Evolutionary conservation across 2,888 invertebrate species (phyloP), one percentile per base, ranked within the genome.

Genomic region (Orthosia gracilis): DNA sequence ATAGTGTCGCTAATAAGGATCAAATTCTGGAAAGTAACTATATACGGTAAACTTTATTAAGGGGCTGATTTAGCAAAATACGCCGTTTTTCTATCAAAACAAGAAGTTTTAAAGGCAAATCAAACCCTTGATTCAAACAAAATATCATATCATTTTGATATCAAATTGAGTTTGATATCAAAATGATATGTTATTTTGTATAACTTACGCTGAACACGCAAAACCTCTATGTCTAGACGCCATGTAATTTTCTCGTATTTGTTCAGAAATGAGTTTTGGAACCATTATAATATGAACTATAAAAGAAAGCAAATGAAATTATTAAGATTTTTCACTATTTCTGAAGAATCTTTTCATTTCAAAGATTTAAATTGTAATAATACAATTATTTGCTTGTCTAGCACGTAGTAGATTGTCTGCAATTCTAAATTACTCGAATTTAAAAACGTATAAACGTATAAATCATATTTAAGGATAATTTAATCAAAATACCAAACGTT

Each of bases 201-300:
- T 58, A 82, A 68, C 49, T 50, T 31, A 66, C 23, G 15, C 45
- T 49, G n/a, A 64, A 57, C 61, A 73, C 45, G 69, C 52, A 59
- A 71, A 47, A 68, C 50, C 52, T n/a, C 4, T 40, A 23, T 13
- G 83, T 84, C 82, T 82, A 82, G 84, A 82, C 84, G n/a, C 59
- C 54, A 63, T 61, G 63, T 49, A 66, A 82, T 84, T 54, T 63
- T 71, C 17, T 73, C 47, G 1, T 62, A 64, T 74, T 69, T 47
- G 13, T 73, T 72, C 31, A 65, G 17, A 72, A 63, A 80, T 72
- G 57, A 69, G 57, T 50, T 80, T 54, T 49, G 18, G 15, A 71
- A 71, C 45, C 45, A 68, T 40, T 40, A 40, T 74, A 31, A 49
- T 18, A 45, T 21, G 40, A 54, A 62, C 52, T 45, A 62, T 65